phyloP scores from a whole-genome alignment of 2,888 invertebrate genomes.

The Rugalucina vietnamica region DNA sequence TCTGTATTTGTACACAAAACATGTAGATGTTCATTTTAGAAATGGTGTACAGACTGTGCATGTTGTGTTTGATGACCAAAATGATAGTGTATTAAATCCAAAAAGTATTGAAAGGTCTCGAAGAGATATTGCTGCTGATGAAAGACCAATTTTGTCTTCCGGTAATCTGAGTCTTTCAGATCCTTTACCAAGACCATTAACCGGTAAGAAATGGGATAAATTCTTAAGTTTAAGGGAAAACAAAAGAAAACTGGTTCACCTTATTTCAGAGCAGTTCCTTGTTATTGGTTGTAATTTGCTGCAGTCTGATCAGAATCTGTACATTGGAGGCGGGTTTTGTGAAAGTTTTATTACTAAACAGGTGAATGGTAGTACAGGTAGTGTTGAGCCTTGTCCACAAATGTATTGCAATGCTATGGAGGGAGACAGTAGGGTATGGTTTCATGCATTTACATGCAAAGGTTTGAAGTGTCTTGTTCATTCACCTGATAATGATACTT shows the following conservation, averaged over 20 bases:
- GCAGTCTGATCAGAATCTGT: neutral
- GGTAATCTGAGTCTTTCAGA: neutral
- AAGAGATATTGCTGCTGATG: neutral
- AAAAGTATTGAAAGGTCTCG: neutral
- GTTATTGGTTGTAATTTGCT: neutral
- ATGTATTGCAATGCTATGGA: neutral
- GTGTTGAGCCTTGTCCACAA: neutral
- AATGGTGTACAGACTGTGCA: neutral
- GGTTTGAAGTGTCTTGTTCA: neutral
- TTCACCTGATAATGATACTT: constrained; percentile 25
- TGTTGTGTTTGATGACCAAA: neutral
- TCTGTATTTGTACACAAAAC: neutral
- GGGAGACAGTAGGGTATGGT: constrained; percentile 13
- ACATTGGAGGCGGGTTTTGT: neutral
- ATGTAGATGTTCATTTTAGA: neutral
- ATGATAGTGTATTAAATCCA: neutral
- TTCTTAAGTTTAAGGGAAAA: neutral
- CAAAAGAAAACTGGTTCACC: constrained; percentile 1
- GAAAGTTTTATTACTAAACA: neutral
- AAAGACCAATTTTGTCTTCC: neutral
- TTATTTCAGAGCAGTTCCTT: constrained; percentile 4
- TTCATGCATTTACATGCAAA: neutral
- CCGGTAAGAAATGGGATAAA: too few relatives aligned
- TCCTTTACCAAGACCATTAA: neutral
- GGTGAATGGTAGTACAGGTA: neutral